Evolutionary conservation across 2,797 vertebrate species (phyloP), one percentile per base, ranked within the genome.

Genomic region (Remorina albescens): DNA sequence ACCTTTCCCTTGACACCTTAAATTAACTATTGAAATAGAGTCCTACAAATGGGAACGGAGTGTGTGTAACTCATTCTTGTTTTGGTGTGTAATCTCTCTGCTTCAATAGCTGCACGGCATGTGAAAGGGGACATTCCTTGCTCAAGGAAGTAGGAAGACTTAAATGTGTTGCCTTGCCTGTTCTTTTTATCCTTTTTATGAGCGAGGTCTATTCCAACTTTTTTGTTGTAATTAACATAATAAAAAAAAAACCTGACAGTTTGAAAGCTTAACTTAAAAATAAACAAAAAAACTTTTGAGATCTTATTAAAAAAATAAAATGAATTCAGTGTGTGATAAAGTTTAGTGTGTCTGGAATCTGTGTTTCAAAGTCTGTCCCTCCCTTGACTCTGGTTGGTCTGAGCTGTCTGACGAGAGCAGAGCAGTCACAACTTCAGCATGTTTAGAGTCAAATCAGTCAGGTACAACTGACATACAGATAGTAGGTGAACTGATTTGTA

Each of bases 101-200:
- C 23, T 80, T 89, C 57, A 77, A 23, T 53, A 11, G 57, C 44
- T 41, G 9, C 28, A 21, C 8, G 0, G 25, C 50, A 54, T 41
- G 32, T 58, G 67, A 76, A 74, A 26, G 68, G 71, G 78, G 50
- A 78, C 83, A 89, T 90, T 91, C 82, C 71, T 87, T 19, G 2
- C 50, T 80, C 55, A 87, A 92, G 92, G 91, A 93, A 92, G 83
- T 76, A 89, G 74, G 71, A 88, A 83, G 50, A 63, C 26, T 36
- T 62, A 78, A 83, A 83, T 76, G 25, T 21, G 30, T 75, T 77
- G 50, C 73, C 28, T 61, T 59, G 36, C 54, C 67, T 54, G 23
- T 71, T 63, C 5, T 16, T 69, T 69, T 49, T 21, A 36, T 15
- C 3, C 2, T 21, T 68, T n/a, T 63, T 23, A 37, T 16, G 79